Evolutionary conservation across 2,113 vertebrate species (phyloP).

Genomic region (Otis tarda): DNA sequence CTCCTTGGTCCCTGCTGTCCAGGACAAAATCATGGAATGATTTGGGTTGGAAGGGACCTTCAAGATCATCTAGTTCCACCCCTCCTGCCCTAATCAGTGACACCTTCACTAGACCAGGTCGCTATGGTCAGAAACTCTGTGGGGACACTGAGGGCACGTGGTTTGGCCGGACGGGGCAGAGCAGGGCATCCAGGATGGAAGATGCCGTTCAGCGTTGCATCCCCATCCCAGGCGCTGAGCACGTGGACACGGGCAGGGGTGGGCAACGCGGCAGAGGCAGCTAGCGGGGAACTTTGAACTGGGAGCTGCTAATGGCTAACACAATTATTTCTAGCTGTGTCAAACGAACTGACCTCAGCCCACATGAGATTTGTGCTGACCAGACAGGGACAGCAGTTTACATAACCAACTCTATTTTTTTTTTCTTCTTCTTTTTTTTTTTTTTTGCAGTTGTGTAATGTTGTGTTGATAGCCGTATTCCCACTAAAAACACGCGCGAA

Average conservation of each 20-base stretch:
- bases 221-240: neutral
- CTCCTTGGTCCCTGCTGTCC: neutral
- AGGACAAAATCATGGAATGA: neutral
- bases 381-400: neutral
- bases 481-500: neutral
- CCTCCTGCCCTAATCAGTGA: no score
- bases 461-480: neutral
- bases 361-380: slow-evolving; percentile 34
- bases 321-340: slow-evolving; percentile 11
- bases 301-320: slow-evolving; percentile 42
- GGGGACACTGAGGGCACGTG: rapidly evolving
- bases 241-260: rapidly evolving
- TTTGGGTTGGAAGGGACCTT: no score
- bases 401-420: neutral
- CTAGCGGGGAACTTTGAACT: neutral
- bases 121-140: neutral
- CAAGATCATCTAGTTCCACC: no score
- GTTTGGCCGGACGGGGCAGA: neutral
- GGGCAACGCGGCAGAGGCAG: neutral
- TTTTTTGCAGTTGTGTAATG: neutral
- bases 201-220: neutral
- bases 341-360: neutral
- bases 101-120: no score
- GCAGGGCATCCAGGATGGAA: neutral
- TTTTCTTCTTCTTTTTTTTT: no score